Base-by-base conservation (phyloP, 2,888 invertebrate species). In the Dermolepida albohirtum region DNA sequence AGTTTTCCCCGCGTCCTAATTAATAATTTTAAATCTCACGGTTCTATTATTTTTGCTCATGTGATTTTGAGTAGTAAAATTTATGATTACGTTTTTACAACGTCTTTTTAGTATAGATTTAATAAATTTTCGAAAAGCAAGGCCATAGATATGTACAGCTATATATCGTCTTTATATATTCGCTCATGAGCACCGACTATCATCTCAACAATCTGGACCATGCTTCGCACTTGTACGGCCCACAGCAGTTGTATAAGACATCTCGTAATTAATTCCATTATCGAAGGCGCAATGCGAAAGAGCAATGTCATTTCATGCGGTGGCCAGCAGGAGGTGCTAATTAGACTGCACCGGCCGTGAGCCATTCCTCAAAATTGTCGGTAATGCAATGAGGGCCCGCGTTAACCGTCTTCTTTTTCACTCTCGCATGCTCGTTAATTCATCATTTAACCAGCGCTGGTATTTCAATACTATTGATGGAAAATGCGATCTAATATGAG, bases 241-340 rank as follows among this genome's bases (percentile, higher is more conserved):
- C 34, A 34, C 34, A 34, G 6, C 34, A 55, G 16, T 22, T 6
- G 39, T 41, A 63, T 67, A 52, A 67, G 51, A 67, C 54, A 68
- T 68, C 64, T 44, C 64, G 47, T 64, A 68, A 68, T 68, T 74
- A 74, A 74, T 74, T 74, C 72, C 71, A 75, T 75, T 74, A 75
- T 73, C 71, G 68, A 49, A 54, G 64, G 64, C 64, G 63, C 66
- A 68, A 69, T 70, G 73, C 69, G 71, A 73, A 72, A 75, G 69
- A 72, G 71, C 73, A 67, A 68, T 75, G 75, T 73, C 74, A 75
- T 74, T 74, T 70, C 74, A 73, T 73, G 73, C 74, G 72, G 71
- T 71, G 67, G 69, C 47, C 75, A 69, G 72, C 72, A 63, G 74
- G 75, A 71, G 71, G 72, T 54, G 55, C 68, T 68, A 68, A 68